Conservation (phyloP, 2,113 vertebrate genomes). For the Struthidea cinerea region DNA sequence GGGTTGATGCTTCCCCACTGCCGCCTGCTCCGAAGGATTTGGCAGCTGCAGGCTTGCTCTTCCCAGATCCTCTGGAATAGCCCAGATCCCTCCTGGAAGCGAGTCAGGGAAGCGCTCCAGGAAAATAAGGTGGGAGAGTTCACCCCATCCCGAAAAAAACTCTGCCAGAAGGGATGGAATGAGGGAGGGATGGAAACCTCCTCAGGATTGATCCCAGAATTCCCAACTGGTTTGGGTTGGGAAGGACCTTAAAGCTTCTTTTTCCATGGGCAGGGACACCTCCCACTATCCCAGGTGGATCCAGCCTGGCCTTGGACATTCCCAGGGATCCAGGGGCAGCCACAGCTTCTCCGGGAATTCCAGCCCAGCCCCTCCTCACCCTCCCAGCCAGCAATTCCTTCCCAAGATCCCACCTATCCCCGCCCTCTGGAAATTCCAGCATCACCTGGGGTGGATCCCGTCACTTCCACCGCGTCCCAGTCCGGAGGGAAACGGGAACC, state of each 20-base stretch:
- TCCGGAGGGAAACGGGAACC: not conserved
- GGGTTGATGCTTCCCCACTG: rapidly evolving
- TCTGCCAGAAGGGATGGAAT: rapidly evolving
- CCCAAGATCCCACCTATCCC: not conserved
- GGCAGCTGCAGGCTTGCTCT: not conserved
- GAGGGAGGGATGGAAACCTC: not conserved
- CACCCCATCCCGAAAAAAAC: rapidly evolving
- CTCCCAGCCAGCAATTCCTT: not conserved
- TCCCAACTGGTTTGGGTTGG: not conserved
- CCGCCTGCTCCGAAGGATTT: not conserved
- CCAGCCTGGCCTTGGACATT: rapidly evolving
- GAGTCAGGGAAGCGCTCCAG: not conserved
- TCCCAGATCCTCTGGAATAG: rapidly evolving
- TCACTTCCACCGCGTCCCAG: rapidly evolving
- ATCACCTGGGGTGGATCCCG: rapidly evolving
- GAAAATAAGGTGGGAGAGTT: not conserved
- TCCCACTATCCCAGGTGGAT: rapidly evolving
- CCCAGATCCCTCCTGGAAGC: not conserved
- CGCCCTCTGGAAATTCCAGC: not conserved
- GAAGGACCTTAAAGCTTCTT: not conserved
- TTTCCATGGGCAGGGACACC: rapidly evolving
- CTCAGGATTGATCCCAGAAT: not conserved
- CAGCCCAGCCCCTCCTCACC: not conserved
- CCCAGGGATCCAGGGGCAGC: not conserved
- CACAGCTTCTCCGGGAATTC: not conserved